Base-by-base conservation (phyloP, 2,888 invertebrate genomes). In the Dryobotodes eremita region DNA sequence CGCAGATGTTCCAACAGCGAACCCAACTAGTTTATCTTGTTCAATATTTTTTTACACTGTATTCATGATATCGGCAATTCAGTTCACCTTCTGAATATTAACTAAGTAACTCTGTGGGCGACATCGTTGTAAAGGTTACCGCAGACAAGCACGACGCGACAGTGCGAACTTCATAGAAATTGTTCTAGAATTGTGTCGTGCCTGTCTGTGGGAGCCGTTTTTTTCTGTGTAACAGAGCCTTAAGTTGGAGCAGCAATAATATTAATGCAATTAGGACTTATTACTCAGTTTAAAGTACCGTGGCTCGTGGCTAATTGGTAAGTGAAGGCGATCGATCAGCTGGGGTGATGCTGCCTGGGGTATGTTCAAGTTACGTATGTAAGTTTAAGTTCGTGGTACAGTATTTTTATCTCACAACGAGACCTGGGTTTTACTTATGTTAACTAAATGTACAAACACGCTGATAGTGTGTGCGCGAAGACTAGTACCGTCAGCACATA, bases 31-130 rank as follows among this genome's bases (percentile, higher is more conserved):
- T 86, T 77, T n/a, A 55, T 82, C 69, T n/a, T 53, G 71, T 71
- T 42, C 55, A 53, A 0, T 50, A 73, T 68, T 86, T 87, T 42
- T 86, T 86, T 86, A 61, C 65, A 17, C 42, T 0, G 11, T 62
- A 64, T 77, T 75, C 53, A 84, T 75, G 87, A 86, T 82, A 87
- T 74, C 72, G 72, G 71, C 75, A 84, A 77, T 87, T 78, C 69
- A 62, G 74, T 57, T 66, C 86, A 46, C 59, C 55, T 13, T 3
- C 61, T 84, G 86, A 78, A 87, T 87, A 84, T 50, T 65, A 86
- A 86, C 17, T 57, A 74, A 31, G 65, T n/a, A 31, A 50, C 61
- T 57, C 48, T 17, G 86, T 66, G 71, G 82, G 73, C 55, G 59
- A 74, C 57, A 62, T 68, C 13, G 31, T 13, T 77, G 17, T 20